phyloP scores from a whole-genome alignment of 35 echinoderm and acorn worm genomes.

The Amphiura filiformis region DNA sequence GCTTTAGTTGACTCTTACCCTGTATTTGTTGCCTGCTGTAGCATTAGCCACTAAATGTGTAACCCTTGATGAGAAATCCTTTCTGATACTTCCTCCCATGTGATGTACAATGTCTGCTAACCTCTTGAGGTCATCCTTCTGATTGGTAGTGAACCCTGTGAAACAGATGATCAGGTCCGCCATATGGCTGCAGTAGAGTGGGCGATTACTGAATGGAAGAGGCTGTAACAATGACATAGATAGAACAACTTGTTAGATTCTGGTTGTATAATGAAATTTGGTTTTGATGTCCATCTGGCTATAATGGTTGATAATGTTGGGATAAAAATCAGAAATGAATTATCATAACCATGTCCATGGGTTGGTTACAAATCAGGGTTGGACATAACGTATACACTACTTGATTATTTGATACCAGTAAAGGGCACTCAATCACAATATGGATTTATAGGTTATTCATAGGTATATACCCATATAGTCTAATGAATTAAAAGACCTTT shows the following conservation, averaged over 20 bases:
- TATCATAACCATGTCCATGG: not conserved
- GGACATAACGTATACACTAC: not conserved
- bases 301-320: not conserved
- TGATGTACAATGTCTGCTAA: constrained; percentile 86
- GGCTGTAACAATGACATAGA: constrained; percentile 29
- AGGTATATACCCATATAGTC: no score
- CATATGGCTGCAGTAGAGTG: constrained; percentile 87
- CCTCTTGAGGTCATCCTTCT: constrained; percentile 79
- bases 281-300: not conserved
- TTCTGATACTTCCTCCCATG: constrained; percentile 96
- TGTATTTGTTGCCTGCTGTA: constrained; percentile 85
- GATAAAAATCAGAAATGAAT: not conserved
- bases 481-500: no score
- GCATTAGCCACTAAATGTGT: constrained; percentile 83
- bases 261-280: not conserved
- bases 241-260: no score
- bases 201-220: constrained; percentile 62
- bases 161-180: constrained; percentile 82
- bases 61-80: constrained; percentile 77
- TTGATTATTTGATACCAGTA: no score
- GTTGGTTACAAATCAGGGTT: not conserved
- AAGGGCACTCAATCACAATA: no score
- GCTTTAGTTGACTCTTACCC: no score
- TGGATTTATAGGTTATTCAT: no score
- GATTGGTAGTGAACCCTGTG: constrained; percentile 86